Conservation (phyloP, 2,113 vertebrate genomes). For the Grammomys surdaster region DNA sequence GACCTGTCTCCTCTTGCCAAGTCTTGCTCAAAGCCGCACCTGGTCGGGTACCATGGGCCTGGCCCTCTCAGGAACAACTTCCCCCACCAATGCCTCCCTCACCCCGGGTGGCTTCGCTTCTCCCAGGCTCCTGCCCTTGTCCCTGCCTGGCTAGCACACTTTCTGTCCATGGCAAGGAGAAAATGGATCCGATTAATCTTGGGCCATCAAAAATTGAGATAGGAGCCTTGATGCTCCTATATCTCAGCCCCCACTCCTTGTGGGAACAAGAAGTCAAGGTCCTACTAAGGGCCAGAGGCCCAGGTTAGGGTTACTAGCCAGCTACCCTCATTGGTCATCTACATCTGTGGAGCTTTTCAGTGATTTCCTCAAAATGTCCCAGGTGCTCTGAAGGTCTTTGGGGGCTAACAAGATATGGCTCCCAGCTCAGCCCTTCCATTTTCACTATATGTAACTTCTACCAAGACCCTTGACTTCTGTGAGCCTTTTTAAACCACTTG, state of each 20-base stretch:
- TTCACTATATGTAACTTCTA: not conserved
- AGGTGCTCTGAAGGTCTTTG: not conserved
- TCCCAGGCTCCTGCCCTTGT: not conserved
- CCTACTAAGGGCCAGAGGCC: not conserved
- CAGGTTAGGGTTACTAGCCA: not conserved
- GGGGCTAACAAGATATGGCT: not conserved
- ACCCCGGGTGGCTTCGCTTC: constrained; percentile 34
- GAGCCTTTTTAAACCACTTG: not conserved
- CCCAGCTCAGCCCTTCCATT: not conserved
- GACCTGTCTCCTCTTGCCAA: constrained; percentile 82
- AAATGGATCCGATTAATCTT: not conserved
- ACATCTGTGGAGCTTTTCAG: not conserved
- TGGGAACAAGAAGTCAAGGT: not conserved
- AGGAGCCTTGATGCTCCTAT: not conserved
- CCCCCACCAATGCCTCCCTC: not conserved
- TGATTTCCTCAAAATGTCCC: not conserved
- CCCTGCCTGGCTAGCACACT: not conserved
- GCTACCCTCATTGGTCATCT: not conserved
- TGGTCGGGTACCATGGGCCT: constrained; percentile 56
- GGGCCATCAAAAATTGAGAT: not conserved
- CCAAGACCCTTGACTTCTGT: not conserved
- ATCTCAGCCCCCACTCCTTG: not conserved
- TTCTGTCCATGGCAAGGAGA: not conserved
- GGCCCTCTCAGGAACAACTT: constrained; percentile 44
- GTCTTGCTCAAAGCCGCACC: constrained; percentile 78